Percentiles rank a stretch among this genome's conserved stretches.
phyloP scores from a whole-genome alignment of 2,113 vertebrate species.

The Pseudolaguvia tuberculata region DNA sequence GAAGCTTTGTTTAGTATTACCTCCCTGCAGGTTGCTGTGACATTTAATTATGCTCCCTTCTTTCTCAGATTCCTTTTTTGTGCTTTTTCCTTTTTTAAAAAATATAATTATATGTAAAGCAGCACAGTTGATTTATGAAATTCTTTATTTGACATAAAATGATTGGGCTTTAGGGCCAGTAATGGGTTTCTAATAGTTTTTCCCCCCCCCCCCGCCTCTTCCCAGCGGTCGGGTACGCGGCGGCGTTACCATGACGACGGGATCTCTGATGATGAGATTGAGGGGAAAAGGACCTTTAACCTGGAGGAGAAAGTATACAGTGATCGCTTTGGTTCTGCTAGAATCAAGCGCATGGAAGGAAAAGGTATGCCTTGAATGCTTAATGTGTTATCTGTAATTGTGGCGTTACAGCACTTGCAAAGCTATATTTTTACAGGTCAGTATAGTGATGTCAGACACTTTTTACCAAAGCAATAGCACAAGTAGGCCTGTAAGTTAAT shows the following conservation, averaged over 20 bases:
- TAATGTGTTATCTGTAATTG: not conserved
- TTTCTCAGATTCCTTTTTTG: too few species aligned
- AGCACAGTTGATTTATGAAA: not conserved
- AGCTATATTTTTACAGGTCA: not conserved
- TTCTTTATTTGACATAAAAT: not conserved
- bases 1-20: not conserved
- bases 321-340: slow-evolving; percentile 78
- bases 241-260: slow-evolving; percentile 96
- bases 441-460: not conserved
- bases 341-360: slow-evolving; percentile 92
- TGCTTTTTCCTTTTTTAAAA: too few species aligned
- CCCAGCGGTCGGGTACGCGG: slow-evolving; percentile 86
- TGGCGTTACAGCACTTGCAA: not conserved
- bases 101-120: not conserved
- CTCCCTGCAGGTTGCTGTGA: not conserved
- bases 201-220: slow-evolving; percentile 3
- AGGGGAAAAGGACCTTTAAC: slow-evolving; percentile 93
- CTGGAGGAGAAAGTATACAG: slow-evolving; percentile 89
- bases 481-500: not conserved
- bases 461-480: not conserved
- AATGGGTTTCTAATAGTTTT: not conserved
- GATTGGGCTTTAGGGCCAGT: not conserved
- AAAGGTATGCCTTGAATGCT: slow-evolving; percentile 73
- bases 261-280: slow-evolving; percentile 97
- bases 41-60: not conserved